Evolutionary conservation across 2,797 vertebrate genomes (phyloP).

Genomic region (Lacerta bilineata): DNA sequence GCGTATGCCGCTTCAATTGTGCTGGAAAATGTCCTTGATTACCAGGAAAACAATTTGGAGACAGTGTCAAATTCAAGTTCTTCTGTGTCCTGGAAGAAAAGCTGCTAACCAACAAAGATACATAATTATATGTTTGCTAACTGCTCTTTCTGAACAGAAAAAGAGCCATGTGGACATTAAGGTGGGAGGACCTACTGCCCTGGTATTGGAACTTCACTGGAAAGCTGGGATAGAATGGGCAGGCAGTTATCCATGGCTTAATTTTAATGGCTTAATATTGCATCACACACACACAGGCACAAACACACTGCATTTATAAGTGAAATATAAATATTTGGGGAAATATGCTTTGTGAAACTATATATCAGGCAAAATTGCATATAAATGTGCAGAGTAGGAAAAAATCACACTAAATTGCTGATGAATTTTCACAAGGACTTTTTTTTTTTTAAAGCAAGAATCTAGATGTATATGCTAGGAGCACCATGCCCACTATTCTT

Average conservation of each 20-base stretch:
- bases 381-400: too few species aligned
- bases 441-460: background rate
- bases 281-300: too few species aligned
- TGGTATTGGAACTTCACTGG: background rate
- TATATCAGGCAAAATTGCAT: too few species aligned
- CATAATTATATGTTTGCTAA: background rate
- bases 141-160: background rate
- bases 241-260: background rate
- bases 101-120: background rate
- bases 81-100: background rate
- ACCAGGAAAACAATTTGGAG: background rate
- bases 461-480: conserved; percentile 20
- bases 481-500: background rate
- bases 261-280: background rate
- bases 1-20: background rate
- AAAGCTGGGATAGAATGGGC: background rate
- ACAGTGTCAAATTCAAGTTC: background rate
- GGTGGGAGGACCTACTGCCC: background rate
- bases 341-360: too few species aligned
- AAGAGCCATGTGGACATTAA: background rate
- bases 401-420: too few species aligned
- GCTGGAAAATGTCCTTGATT: background rate
- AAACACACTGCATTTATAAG: too few species aligned
- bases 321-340: too few species aligned
- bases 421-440: too few species aligned